Conservation (phyloP, 2,113 vertebrate species). For the Pterophyllum scalare region DNA sequence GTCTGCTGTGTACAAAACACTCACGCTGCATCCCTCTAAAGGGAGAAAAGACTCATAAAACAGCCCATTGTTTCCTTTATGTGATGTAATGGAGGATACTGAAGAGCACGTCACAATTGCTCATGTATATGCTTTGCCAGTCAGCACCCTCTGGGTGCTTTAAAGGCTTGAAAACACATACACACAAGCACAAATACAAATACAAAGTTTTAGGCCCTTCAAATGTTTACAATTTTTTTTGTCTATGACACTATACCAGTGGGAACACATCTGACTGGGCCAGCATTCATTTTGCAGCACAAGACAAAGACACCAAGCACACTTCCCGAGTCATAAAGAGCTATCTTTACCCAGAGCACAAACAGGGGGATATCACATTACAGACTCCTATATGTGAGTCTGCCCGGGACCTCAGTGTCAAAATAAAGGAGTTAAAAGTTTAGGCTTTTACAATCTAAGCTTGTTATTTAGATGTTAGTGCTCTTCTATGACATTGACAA, state of each 20-base stretch:
- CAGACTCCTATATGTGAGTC: neutral
- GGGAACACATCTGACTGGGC: too few relatives aligned
- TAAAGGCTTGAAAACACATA: neutral
- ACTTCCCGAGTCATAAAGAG: neutral
- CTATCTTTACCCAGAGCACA: neutral
- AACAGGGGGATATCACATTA: neutral
- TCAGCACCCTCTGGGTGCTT: neutral
- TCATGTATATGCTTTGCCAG: neutral
- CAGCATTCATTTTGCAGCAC: neutral
- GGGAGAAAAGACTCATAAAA: neutral
- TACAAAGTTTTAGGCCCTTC: neutral
- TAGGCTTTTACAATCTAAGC: conserved; percentile 24
- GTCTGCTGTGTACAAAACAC: neutral
- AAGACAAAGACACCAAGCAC: neutral
- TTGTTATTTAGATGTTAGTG: conserved; percentile 21
- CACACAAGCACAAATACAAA: neutral
- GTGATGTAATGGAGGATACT: neutral
- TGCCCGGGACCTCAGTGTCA: neutral
- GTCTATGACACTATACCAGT: neutral
- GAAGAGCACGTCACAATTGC: conserved; percentile 6
- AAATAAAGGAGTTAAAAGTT: conserved; percentile 19
- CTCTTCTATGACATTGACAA: neutral
- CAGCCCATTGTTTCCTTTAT: neutral
- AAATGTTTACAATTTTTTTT: neutral
- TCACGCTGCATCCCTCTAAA: neutral